Percentiles rank a stretch among this genome's conserved stretches.
These are phyloP conservation scores for Poecile atricapillus DNA, from an alignment of 2,113 vertebrate species.

Conservation along the genomic window DNA sequence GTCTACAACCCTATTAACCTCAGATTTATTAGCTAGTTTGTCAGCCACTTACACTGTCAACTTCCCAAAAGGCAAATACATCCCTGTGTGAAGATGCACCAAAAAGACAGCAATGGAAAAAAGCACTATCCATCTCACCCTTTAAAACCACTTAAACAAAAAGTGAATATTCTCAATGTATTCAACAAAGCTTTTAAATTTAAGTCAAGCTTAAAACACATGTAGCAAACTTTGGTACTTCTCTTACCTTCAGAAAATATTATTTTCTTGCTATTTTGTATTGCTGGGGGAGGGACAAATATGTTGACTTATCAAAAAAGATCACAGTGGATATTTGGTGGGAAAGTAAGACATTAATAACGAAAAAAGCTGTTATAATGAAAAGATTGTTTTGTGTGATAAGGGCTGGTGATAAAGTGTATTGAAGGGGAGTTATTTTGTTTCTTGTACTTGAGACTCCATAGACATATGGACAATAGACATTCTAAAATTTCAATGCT, in stretches of 20 bases:
- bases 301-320: neutral
- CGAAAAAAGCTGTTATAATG: neutral
- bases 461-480: too few relatives aligned
- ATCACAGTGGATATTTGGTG: neutral
- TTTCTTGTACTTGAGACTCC: neutral
- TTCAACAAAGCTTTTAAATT: neutral
- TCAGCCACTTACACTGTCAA: conserved; percentile 69
- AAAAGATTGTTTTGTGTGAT: neutral
- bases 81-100: conserved; percentile 58
- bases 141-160: neutral
- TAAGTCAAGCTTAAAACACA: conserved; percentile 34
- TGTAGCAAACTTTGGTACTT: neutral
- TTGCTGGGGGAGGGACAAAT: neutral
- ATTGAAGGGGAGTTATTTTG: neutral
- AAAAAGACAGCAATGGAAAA: conserved; percentile 52
- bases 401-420: neutral
- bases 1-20: conserved; percentile 76
- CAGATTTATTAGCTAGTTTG: conserved; percentile 77
- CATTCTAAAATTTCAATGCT: neutral
- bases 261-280: neutral
- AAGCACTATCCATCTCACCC: conserved; percentile 12
- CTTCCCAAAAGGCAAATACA: conserved; percentile 69
- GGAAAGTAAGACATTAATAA: neutral
- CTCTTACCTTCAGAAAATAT: neutral
- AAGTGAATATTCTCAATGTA: neutral